Evolutionary conservation across 2,888 invertebrate genomes (phyloP), one percentile per base, ranked within the genome.

Genomic region (Ochlodes sylvanus): DNA sequence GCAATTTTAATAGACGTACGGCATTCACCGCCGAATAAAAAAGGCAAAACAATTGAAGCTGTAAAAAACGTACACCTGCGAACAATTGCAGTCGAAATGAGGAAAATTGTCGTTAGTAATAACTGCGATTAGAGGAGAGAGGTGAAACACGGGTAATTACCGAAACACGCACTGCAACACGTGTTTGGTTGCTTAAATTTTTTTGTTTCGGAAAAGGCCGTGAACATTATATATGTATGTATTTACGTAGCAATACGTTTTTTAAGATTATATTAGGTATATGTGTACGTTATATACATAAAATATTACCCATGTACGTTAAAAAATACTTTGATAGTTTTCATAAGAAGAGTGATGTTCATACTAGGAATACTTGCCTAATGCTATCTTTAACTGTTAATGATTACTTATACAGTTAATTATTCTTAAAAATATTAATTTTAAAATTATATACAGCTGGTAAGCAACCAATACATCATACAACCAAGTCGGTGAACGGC

Each of bases 91-190:
- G 77, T 79, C 76, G 77, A 75, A 79, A 75, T 79, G 77, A 81
- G 78, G 81, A 83, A 74, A 76, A 84, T 85, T 85, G 84, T 82
- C 76, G 75, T 73, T 32, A 62, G 69, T 88, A 87, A 87, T 88
- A 80, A 84, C 79, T 77, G 85, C 83, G 76, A 86, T 88, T 85
- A 84, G 72, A 72, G 76, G 80, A 73, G 76, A 74, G 71, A 75
- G 73, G 72, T 60, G 70, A 66, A 56, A 61, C 71, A 76, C 77
- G 77, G 47, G 66, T 54, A 66, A 60, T 60, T 66, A 52, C 60
- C 66, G 66, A 80, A 79, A 81, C 76, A 79, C 81, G 82, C 75
- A 71, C 62, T 65, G 73, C 71, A 72, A 75, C 72, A 72, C 63
- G 19, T 52, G 64, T 63, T 63, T 4, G 12, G 34, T 47, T n/a